Percentiles rank a stretch among this genome's conserved stretches.
Evolutionary conservation across 2,888 invertebrate genomes (phyloP).

Genomic region (Anorthoa munda): DNA sequence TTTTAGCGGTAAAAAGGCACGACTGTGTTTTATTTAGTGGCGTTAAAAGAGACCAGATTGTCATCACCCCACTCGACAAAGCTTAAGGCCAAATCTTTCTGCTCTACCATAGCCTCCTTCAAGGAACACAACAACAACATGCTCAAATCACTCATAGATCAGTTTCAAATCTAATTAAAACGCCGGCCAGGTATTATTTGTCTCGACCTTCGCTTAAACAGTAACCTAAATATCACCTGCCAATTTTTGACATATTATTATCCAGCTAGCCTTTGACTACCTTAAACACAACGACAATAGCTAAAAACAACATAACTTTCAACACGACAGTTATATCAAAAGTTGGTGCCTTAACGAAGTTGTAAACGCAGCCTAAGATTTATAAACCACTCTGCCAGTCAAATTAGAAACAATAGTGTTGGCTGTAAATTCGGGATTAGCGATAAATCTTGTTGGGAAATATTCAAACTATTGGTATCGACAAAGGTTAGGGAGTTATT

Average conservation of each 20-base stretch:
- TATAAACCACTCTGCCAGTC: slow-evolving; percentile 36
- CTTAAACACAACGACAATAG: background rate
- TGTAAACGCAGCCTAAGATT: slow-evolving; percentile 38
- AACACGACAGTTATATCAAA: slow-evolving; percentile 1
- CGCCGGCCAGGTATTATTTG: background rate
- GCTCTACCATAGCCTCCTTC: too few relatives aligned
- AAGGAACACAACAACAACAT: too few relatives aligned
- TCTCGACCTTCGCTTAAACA: background rate
- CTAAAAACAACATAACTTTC: background rate
- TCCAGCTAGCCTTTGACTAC: background rate
- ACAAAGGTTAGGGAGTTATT: slow-evolving; percentile 67
- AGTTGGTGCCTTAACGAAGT: background rate
- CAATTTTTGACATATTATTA: background rate
- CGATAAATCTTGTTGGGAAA: slow-evolving; percentile 67
- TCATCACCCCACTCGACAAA: too few relatives aligned
- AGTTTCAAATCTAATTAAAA: background rate
- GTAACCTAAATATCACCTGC: background rate
- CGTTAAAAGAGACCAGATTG: too few relatives aligned
- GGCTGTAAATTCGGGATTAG: slow-evolving; percentile 55
- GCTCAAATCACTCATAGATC: too few relatives aligned
- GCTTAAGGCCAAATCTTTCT: too few relatives aligned
- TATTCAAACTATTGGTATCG: slow-evolving; percentile 68
- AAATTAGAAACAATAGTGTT: slow-evolving; percentile 67
- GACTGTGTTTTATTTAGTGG: too few relatives aligned
- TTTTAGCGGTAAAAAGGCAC: too few relatives aligned